Evolutionary conservation across 2,888 invertebrate genomes (phyloP), one percentile per base, ranked within the genome.

Genomic region (Cremastobaeus sp.): DNA sequence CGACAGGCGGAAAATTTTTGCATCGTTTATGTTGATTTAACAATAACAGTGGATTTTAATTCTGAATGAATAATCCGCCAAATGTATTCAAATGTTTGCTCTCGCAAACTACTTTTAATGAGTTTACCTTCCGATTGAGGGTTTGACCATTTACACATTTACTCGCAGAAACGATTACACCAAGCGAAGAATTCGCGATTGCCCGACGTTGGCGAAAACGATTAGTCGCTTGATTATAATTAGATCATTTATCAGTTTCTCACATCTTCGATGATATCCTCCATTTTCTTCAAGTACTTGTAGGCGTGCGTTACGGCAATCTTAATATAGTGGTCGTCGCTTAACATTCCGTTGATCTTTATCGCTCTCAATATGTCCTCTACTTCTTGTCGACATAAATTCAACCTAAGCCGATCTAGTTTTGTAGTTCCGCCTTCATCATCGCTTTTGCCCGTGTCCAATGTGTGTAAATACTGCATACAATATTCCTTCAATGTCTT

Each of bases 231-330:
- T 25, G 25, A 25, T n/a, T n/a, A n/a, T 5, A 25, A 25, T 25
- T 25, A 25, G 4, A 25, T 5, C 4, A 25, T 8, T 4, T 25
- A 25, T 5, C 8, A 4, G 8, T n/a, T 32, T 84, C 85, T 86
- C 79, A 90, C 90, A 77, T 91, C 90, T 62, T 88, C 87, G 34
- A 85, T 81, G 3, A 90, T 82, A 11, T 84, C 82, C 37, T 84
- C 83, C 6, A 91, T 81, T 76, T 86, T 88, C 45, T 82, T 79
- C 17, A 90, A 81, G 78, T 89, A 89, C 50, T 87, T 85, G 57
- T 88, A 83, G 6, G 82, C 85, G 48, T 86, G 86, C 8, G 78
- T 50, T 83, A 86, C 82, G 1, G 86, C 87, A 34, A 87, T 86
- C 25, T 77, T 83, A 4, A 85, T 74, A 41, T 83, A 83, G 62